Percentiles rank a stretch among this genome's conserved stretches.
Conservation (phyloP, 1,140 invertebrate species). For the Chironomus striatipennis region DNA sequence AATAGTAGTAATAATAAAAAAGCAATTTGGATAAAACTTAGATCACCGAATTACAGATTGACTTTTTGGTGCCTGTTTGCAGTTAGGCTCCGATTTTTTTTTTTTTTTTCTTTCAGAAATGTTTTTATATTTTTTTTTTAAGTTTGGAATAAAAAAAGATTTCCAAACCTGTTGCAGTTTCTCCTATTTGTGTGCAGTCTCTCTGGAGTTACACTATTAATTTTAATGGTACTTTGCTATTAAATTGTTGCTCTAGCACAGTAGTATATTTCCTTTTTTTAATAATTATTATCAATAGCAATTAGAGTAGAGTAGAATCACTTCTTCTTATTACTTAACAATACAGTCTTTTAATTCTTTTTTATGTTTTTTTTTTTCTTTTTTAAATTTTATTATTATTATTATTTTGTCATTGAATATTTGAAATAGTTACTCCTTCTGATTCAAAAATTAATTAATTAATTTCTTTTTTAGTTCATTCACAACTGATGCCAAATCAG, state of each 20-base stretch:
- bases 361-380: neutral
- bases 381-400: neutral
- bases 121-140: too few species aligned
- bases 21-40: slow-evolving; percentile 1
- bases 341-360: slow-evolving; percentile 16
- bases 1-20: neutral
- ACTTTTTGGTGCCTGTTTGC: neutral
- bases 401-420: slow-evolving; percentile 4
- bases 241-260: slow-evolving; percentile 1
- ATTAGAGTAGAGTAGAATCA: slow-evolving; percentile 24
- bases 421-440: neutral
- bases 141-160: neutral
- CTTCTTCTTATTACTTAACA: slow-evolving; percentile 23
- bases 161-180: neutral
- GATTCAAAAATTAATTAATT: too few species aligned
- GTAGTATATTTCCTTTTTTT: slow-evolving; percentile 22
- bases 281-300: neutral
- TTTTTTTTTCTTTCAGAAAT: too few species aligned
- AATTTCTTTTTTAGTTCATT: too few species aligned
- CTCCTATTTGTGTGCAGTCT: neutral
- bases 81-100: too few species aligned
- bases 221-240: slow-evolving; percentile 19
- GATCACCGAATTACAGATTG: slow-evolving; percentile 10
- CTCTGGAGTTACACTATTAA: neutral
- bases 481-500: too few species aligned